These are phyloP conservation scores for Eospalax fontanierii DNA, from an alignment of 2,797 vertebrate genomes.

Conservation along the genomic window DNA sequence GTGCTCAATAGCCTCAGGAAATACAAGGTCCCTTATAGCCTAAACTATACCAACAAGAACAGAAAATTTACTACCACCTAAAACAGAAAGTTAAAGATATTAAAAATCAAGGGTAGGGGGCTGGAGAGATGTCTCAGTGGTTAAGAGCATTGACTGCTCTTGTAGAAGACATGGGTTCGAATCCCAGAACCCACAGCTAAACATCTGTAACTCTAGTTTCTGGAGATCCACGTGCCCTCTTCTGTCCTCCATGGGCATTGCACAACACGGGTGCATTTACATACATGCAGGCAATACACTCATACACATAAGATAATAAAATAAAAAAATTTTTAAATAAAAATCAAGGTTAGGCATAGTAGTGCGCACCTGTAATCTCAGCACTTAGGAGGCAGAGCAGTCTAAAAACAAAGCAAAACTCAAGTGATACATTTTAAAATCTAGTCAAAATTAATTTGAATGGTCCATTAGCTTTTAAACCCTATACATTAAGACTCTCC, in stretches of 20 bases:
- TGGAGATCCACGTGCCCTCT: too few species aligned
- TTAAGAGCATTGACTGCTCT: too few species aligned
- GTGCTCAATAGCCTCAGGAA: neutral
- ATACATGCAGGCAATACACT: too few species aligned
- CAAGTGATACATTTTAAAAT: slow-evolving; percentile 7
- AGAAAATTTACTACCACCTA: neutral
- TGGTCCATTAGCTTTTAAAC: slow-evolving; percentile 10
- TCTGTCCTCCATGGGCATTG: too few species aligned
- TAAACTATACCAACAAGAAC: neutral
- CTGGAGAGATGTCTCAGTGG: too few species aligned
- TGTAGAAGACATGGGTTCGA: too few species aligned
- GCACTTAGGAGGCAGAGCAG: neutral
- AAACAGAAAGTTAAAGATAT: slow-evolving; percentile 42
- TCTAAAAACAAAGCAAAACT: neutral
- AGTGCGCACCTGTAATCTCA: neutral
- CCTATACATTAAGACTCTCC: neutral
- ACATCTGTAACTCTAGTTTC: too few species aligned
- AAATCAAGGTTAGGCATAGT: slow-evolving; percentile 1
- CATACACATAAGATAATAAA: too few species aligned
- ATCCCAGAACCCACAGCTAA: too few species aligned
- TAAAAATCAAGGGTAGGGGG: slow-evolving; percentile 20
- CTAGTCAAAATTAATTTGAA: slow-evolving; percentile 8
- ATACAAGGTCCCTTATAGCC: neutral
- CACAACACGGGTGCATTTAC: too few species aligned
- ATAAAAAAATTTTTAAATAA: too few species aligned